Percentiles rank a stretch among this genome's conserved stretches.
phyloP scores from a whole-genome alignment of 2,113 vertebrate genomes.

The Fukomys damarensis region DNA sequence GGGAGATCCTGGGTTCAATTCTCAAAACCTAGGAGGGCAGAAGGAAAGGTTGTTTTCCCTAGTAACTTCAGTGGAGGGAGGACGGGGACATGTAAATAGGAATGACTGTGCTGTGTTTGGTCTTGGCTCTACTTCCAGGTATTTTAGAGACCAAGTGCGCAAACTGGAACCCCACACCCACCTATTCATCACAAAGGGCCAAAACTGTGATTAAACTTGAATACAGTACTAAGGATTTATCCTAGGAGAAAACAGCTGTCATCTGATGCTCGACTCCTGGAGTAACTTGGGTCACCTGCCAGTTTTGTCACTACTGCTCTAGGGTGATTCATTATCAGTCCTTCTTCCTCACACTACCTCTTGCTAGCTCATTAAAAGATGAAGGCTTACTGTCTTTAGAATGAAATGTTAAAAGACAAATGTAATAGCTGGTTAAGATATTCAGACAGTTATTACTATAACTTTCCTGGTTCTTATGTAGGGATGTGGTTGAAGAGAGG shows the following conservation, averaged over 20 bases:
- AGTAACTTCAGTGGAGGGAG: background rate
- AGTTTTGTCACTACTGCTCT: background rate
- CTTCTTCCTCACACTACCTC: background rate
- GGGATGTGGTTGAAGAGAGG: background rate
- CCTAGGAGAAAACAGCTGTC: background rate
- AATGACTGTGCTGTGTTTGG: background rate
- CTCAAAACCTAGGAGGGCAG: no score
- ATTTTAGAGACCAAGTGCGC: background rate
- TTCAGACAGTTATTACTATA: background rate
- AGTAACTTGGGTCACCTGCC: background rate
- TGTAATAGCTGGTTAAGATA: conserved; percentile 20
- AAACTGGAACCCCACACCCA: background rate
- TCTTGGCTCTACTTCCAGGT: background rate
- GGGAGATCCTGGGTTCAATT: background rate
- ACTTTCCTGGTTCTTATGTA: background rate
- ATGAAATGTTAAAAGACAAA: conserved; percentile 31
- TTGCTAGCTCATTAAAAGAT: background rate
- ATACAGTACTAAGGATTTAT: background rate
- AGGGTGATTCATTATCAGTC: background rate
- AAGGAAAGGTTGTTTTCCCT: background rate
- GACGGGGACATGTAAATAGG: background rate
- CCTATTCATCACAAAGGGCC: background rate
- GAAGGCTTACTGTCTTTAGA: background rate
- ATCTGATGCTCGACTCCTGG: background rate
- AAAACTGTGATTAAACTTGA: background rate